These are phyloP conservation scores for Ypsolopha scabrella DNA, from an alignment of 2,888 invertebrate species.

Conservation along the genomic window DNA sequence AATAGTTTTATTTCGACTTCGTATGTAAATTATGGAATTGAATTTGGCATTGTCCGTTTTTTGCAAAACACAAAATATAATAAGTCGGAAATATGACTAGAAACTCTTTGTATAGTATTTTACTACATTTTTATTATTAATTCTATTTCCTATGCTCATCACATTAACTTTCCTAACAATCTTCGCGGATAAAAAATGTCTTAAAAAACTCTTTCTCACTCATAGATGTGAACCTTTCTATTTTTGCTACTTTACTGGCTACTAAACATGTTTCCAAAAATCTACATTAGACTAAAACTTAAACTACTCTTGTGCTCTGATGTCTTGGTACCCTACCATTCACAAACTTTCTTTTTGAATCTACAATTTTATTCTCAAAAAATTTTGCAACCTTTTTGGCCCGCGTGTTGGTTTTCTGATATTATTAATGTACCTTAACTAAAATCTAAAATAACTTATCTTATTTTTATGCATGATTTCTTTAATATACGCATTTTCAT, in stretches of 20 bases:
- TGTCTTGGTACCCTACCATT: constrained; percentile 30
- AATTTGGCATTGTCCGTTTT: constrained; percentile 53
- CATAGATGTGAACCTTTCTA: constrained; percentile 35
- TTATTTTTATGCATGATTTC: constrained; percentile 23
- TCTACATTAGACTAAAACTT: constrained; percentile 57
- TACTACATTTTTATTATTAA: neutral
- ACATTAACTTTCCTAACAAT: constrained; percentile 13
- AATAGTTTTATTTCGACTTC: constrained; percentile 27
- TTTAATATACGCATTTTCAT: constrained; percentile 35
- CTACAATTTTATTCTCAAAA: constrained; percentile 5
- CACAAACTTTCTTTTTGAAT: neutral
- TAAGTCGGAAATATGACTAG: constrained; percentile 23
- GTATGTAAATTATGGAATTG: constrained; percentile 30
- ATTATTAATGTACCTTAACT: constrained; percentile 25
- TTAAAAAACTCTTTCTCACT: constrained; percentile 40
- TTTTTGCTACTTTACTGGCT: constrained; percentile 32
- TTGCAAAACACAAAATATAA: constrained; percentile 22
- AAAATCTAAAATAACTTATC: constrained; percentile 18
- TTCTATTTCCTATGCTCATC: constrained; percentile 2
- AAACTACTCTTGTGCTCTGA: constrained; percentile 50
- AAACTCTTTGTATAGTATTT: constrained; percentile 24
- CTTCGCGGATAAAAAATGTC: constrained; percentile 22
- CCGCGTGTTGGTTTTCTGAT: constrained; percentile 52
- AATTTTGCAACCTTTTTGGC: constrained; percentile 48
- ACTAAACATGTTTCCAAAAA: constrained; percentile 68